phyloP scores from a whole-genome alignment of 2,113 vertebrate species.

The Polypterus senegalus region DNA sequence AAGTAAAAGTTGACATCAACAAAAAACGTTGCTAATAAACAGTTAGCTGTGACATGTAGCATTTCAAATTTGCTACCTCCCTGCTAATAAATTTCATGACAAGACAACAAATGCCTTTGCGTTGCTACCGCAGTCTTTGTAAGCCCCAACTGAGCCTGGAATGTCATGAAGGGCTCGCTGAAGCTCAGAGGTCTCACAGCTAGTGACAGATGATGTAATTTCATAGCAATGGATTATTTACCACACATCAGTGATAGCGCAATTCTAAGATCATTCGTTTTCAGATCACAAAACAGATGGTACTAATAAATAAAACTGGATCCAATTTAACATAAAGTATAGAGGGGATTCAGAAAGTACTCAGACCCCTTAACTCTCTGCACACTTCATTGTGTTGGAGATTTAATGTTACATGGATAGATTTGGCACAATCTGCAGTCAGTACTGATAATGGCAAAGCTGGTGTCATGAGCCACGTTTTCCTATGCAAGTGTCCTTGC shows the following conservation, averaged over 20 bases:
- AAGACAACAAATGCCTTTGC: slow-evolving; percentile 27
- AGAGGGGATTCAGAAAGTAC: no score
- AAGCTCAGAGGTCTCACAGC: slow-evolving; percentile 23
- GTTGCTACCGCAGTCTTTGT: slow-evolving; percentile 20
- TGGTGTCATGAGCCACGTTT: no score
- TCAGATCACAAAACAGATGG: no score
- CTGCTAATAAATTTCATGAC: slow-evolving; percentile 35
- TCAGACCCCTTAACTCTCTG: no score
- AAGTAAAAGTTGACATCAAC: neutral
- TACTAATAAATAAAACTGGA: no score
- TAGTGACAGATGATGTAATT: slow-evolving; percentile 42
- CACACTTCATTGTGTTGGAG: no score
- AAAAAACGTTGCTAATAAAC: neutral
- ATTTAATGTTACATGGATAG: no score
- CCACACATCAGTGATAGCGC: slow-evolving; percentile 20
- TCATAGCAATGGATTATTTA: slow-evolving; percentile 23
- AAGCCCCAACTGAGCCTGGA: slow-evolving; percentile 28
- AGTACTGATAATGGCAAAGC: no score
- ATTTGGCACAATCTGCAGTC: no score
- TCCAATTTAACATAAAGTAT: no score
- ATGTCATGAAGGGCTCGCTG: slow-evolving; percentile 23
- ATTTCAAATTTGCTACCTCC: slow-evolving; percentile 27
- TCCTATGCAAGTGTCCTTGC: no score
- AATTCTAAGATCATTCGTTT: no score
- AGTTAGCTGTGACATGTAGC: neutral